Evolutionary conservation across 1,140 invertebrate genomes (phyloP).

Genomic region (Augochlora pura): DNA sequence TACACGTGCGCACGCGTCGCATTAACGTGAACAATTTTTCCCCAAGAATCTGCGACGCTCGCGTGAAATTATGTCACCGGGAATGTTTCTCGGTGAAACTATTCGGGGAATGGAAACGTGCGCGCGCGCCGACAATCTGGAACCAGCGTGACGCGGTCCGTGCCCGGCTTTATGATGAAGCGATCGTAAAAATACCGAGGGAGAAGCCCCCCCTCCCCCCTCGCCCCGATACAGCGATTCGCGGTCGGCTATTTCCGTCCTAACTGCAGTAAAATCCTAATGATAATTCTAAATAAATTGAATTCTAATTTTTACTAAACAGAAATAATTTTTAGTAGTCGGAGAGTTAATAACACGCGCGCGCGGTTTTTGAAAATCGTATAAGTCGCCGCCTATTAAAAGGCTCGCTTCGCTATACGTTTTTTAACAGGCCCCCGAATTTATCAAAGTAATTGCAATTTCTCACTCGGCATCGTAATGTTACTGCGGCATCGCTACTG

Average conservation of each 20-base stretch:
- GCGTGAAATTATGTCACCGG: background rate
- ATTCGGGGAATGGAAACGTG: constrained; percentile 23
- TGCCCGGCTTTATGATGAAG: constrained; percentile 40
- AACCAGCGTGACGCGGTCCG: constrained; percentile 5
- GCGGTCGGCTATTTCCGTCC: too few species aligned
- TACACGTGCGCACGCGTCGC: background rate
- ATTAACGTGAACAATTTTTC: constrained; percentile 19
- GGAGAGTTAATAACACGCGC: background rate
- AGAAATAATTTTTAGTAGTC: too few species aligned
- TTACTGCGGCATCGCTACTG: too few species aligned
- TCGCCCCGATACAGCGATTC: background rate
- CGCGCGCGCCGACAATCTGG: background rate
- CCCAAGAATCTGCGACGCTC: background rate
- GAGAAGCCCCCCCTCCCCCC: background rate
- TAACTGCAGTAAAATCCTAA: too few species aligned
- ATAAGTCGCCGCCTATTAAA: too few species aligned
- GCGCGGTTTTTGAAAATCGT: background rate
- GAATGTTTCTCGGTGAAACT: constrained; percentile 13
- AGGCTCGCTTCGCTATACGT: too few species aligned
- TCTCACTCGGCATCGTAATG: too few species aligned
- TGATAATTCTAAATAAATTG: too few species aligned
- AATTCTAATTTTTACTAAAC: too few species aligned
- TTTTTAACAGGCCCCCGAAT: too few species aligned
- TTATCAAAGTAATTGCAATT: too few species aligned
- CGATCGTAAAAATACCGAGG: constrained; percentile 45